Base-by-base conservation (phyloP, 2,113 vertebrate species). In the Pedetes capensis region DNA sequence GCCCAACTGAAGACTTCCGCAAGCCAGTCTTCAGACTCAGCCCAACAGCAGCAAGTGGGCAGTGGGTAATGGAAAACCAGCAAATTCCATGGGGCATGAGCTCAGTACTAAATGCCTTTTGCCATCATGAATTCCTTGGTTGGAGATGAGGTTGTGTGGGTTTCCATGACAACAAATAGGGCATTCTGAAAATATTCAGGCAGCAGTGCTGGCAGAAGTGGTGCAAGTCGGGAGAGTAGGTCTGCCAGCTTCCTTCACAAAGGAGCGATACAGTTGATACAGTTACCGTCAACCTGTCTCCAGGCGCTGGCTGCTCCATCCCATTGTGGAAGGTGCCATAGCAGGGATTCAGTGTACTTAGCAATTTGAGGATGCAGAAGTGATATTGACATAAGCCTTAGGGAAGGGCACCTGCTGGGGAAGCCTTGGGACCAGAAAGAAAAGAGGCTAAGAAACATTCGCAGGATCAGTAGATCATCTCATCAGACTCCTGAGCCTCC, bases 151-250 rank as follows among this genome's bases (percentile, higher is more conserved):
- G 39, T 0, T 85, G 91, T 72, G 5, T 8, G 39, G 10, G 84
- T 95, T 76, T 66, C 95, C 93, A 93, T 93, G 83, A 69, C 93
- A 91, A 96, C 27, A 14, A n/a, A 64, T 49, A 49, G 66, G 71
- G 95, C 93, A 88, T 49, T 88, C 44, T 64, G 64, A 88, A 96
- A 95, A 66, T 63, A 71, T 91, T 74, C 71, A 71, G 47, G 42
- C 17, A 44, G 82, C 44, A 59, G 74, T 17, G 68, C 74, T 61
- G 79, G 84, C 91, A 76, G 90, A 81, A 80, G 59, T 44, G 8
- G 39, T 8, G 9, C 8, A 8, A 49, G 72, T 2, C 9, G 53
- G 55, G 61, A 76, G 47, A 66, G 14, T 9, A n/a, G 37, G 69
- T 44, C n/a, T 72, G 92, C 47, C 39, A n/a, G 47, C 47, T 49